A percentile compares a stretch with the other conserved stretches of the same genome.
Conservation (phyloP, 2,113 vertebrate species). For the Pimephales promelas region DNA sequence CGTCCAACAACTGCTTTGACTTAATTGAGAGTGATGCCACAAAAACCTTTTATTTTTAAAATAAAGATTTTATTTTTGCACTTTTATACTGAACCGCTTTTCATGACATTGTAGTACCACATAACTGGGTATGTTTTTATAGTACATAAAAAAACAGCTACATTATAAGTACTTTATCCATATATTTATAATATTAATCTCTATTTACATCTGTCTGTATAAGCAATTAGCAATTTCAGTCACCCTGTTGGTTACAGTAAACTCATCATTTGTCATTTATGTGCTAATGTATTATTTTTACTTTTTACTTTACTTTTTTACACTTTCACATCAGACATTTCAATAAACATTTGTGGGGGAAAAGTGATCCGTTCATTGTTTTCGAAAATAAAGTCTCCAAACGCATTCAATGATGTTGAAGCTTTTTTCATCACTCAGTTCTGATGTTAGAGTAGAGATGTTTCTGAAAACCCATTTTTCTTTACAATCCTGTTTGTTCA, state of each 20-base stretch:
- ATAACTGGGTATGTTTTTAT: not conserved
- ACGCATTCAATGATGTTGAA: not conserved
- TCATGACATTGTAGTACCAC: not conserved
- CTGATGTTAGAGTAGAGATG: too few species aligned
- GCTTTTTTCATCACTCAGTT: not conserved
- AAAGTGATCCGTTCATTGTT: not conserved
- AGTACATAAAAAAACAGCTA: not conserved
- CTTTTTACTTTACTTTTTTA: too few species aligned
- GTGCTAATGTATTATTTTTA: not conserved
- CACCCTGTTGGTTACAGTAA: not conserved
- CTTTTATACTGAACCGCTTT: not conserved
- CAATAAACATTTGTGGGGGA: not conserved
- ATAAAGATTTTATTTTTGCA: not conserved
- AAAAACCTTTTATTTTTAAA: not conserved
- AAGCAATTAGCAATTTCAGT: not conserved
- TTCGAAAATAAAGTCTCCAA: not conserved
- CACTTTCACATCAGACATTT: not conserved
- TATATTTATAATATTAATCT: conserved; percentile 6
- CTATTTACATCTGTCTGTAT: conserved; percentile 1
- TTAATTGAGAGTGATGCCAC: not conserved
- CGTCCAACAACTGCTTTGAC: not conserved
- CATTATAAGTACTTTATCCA: not conserved
- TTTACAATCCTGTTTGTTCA: conserved; percentile 74
- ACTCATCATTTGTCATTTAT: not conserved
- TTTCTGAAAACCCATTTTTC: not conserved